Conservation (phyloP, 2,888 invertebrate species). For the Lissocephala sabroskyi region DNA sequence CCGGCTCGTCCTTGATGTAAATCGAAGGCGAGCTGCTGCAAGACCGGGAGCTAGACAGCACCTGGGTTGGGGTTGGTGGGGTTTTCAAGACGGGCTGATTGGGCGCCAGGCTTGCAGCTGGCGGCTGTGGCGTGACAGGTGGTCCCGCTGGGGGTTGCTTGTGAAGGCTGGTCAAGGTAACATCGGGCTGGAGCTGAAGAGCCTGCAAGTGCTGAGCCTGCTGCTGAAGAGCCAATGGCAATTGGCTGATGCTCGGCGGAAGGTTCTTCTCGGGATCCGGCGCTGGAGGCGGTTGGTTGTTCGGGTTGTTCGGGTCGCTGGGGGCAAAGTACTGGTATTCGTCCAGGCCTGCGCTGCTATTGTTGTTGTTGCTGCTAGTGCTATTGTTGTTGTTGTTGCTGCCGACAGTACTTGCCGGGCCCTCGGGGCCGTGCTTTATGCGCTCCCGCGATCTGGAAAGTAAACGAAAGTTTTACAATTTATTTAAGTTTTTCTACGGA, state of each 20-base stretch:
- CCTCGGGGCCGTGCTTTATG: conserved; percentile 32
- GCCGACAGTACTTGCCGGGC: no score
- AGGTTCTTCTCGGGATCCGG: conserved; percentile 3
- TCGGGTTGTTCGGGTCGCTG: conserved; percentile 68
- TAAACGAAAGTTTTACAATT: no score
- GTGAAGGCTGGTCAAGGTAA: conserved; percentile 47
- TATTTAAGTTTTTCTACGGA: background rate
- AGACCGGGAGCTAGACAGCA: conserved; percentile 49
- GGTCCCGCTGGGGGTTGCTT: conserved; percentile 15
- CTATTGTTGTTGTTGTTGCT: conserved; percentile 16
- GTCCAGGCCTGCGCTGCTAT: conserved; percentile 45
- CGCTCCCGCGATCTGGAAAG: conserved; percentile 63
- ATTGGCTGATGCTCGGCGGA: conserved; percentile 30
- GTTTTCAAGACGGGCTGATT: background rate
- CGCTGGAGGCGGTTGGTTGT: conserved; percentile 43
- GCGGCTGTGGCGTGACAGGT: conserved; percentile 4
- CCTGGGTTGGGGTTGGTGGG: conserved; percentile 26
- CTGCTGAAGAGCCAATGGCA: conserved; percentile 40
- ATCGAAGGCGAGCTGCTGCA: conserved; percentile 68
- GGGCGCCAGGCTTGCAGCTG: background rate
- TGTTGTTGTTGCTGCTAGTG: conserved; percentile 34
- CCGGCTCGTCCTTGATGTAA: conserved; percentile 69
- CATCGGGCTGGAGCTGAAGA: conserved; percentile 57
- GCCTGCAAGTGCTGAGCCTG: conserved; percentile 51
- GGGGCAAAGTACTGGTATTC: conserved; percentile 69